Base-by-base conservation (phyloP, 2,113 vertebrate genomes). In the Hyperopisus bebe region DNA sequence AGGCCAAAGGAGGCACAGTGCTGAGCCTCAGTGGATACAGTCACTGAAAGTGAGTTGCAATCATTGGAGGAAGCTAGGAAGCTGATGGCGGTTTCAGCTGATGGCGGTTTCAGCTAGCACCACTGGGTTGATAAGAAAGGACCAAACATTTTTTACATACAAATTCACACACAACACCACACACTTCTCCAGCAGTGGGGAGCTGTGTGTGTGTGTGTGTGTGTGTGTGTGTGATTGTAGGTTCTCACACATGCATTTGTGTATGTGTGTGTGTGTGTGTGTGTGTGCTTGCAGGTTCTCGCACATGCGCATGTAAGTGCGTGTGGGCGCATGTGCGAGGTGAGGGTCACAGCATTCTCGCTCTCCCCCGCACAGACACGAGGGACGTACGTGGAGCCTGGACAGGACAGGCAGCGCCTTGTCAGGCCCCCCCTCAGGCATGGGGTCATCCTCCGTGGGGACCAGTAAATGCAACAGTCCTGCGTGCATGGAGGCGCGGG, bases 381-480 rank as follows among this genome's bases (percentile, higher is more conserved):
- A 98, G 95, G 98, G 98, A 94, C 97, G 98, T 95, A 98, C 98
- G 1, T 99, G 98, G 98, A 99, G 98, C 96, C 95, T 98, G 96
- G 98, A 99, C 92, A 95, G 96, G 90, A 98, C 98, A 0, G 98
- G 98, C 91, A 99, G 98, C 53, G 94, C 98, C 94, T 98, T 97
- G 93, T 99, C 98, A 0, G 97, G 98, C 93, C 98, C 97, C 91
- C 98, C 98, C 94, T 99, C 98, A 15, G 98, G 97, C 90, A 97
- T 97, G 89, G 96, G 98, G 94, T 96, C 98, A 91, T 99, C 98
- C 90, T 99, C 98, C 0, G 97, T 99, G 93, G 98, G 98, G 93
- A 99, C 98, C 96, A 99, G 98, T 93, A 99, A 99, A 92, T 99
- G 98, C 96, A 99, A 98, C 96, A 99, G 98, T 93, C 98, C 98